Percentiles rank a stretch among this genome's conserved stretches.
phyloP scores from a whole-genome alignment of 2,797 vertebrate species.

The Sternarchorhynchus goeldii region DNA sequence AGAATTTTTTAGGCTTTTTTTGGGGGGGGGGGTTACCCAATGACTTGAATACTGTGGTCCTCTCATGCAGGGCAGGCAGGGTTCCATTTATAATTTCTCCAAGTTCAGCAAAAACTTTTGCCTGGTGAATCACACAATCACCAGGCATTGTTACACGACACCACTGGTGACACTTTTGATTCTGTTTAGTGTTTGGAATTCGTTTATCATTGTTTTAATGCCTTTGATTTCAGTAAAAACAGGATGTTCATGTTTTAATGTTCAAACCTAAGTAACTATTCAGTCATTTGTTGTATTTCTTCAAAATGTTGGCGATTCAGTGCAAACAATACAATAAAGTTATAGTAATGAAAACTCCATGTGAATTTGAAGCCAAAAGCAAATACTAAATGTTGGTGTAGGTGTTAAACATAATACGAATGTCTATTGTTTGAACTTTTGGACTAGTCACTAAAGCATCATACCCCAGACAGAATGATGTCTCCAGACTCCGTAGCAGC shows the following conservation, averaged over 20 bases:
- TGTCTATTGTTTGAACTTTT: neutral
- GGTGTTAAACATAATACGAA: neutral
- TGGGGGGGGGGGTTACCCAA: slow-evolving; percentile 74
- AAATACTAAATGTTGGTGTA: too few species aligned
- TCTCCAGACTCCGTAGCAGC: slow-evolving; percentile 88
- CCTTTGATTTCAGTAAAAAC: neutral
- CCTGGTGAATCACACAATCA: slow-evolving; percentile 71
- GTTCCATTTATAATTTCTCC: slow-evolving; percentile 88
- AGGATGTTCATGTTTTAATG: neutral
- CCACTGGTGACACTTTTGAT: neutral
- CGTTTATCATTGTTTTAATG: neutral
- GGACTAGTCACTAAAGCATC: slow-evolving; percentile 45
- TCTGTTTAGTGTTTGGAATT: neutral
- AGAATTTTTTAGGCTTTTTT: neutral
- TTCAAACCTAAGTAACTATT: neutral
- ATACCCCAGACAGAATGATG: slow-evolving; percentile 87
- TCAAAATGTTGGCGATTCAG: neutral
- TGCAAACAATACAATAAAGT: neutral
- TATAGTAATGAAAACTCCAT: neutral
- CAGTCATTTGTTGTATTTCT: neutral
- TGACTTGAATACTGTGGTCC: slow-evolving; percentile 95
- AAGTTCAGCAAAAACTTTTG: slow-evolving; percentile 87
- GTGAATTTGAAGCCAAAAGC: neutral
- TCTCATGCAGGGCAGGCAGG: slow-evolving; percentile 81
- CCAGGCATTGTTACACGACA: neutral